A percentile compares a stretch with the other conserved stretches of the same genome.
Evolutionary conservation across 2,113 vertebrate genomes (phyloP).

Genomic region (Oryzias curvinotus): DNA sequence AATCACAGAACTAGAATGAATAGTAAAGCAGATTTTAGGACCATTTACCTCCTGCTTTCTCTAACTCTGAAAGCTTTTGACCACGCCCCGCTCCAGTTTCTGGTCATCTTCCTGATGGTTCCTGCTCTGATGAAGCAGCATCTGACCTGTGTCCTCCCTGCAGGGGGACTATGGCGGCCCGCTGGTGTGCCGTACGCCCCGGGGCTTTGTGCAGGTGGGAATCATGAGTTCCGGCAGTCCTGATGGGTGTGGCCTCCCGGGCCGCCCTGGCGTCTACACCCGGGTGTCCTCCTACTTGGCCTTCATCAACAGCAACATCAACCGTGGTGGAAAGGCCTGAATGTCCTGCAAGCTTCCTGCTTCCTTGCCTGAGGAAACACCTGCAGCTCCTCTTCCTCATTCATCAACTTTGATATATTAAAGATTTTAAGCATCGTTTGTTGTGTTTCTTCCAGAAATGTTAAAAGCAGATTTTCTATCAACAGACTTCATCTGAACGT

Average conservation of each 20-base stretch:
- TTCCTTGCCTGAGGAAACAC: background rate
- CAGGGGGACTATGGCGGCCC: conserved; percentile 50
- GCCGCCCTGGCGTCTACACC: conserved; percentile 10
- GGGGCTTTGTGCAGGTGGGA: conserved; percentile 13
- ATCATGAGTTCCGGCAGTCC: conserved; percentile 36
- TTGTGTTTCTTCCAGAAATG: background rate
- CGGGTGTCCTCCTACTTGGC: background rate
- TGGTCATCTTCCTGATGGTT: no score
- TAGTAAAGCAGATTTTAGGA: no score
- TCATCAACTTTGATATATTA: conserved; percentile 17
- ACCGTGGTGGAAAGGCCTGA: fast-evolving
- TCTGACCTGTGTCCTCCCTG: background rate
- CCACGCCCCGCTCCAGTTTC: no score
- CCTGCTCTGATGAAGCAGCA: background rate
- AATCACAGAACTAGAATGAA: no score
- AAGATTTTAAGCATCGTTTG: conserved; percentile 39
- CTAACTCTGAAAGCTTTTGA: no score
- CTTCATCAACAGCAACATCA: conserved; percentile 20
- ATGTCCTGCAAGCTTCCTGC: background rate
- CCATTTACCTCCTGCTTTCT: no score
- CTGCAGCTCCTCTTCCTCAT: background rate
- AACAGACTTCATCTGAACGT: no score
- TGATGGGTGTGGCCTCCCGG: background rate
- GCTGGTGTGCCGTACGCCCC: background rate
- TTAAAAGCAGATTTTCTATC: no score